Percentiles rank a stretch among this genome's conserved stretches.
phyloP scores from a whole-genome alignment of 53 echinoderm and acorn worm species.

The Glandiceps talaboti region DNA sequence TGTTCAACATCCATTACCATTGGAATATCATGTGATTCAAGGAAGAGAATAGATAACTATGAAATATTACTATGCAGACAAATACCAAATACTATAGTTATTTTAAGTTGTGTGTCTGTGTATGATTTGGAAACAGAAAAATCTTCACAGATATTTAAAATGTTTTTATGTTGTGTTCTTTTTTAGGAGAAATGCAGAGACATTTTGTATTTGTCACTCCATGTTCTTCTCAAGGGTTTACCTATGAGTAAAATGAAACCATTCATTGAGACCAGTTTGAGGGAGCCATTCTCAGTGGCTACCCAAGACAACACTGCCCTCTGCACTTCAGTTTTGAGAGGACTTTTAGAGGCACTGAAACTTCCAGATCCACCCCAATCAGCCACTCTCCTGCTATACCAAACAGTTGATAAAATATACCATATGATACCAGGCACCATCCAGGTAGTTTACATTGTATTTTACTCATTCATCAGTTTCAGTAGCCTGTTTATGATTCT shows the following conservation, averaged over 20 bases:
- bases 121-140: too few relatives aligned
- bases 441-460: too few relatives aligned
- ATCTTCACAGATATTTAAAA: too few relatives aligned
- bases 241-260: slow-evolving; percentile 41
- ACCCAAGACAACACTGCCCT: slow-evolving; percentile 8
- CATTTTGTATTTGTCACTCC: slow-evolving; percentile 24
- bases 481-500: too few relatives aligned
- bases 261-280: slow-evolving; percentile 25
- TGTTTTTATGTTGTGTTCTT: too few relatives aligned
- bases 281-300: slow-evolving; percentile 31
- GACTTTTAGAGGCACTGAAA: slow-evolving; percentile 36
- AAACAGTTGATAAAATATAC: slow-evolving; percentile 40
- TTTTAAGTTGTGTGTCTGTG: too few relatives aligned
- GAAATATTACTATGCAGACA: too few relatives aligned
- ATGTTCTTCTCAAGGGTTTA: slow-evolving; percentile 33
- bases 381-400: slow-evolving; percentile 20
- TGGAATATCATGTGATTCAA: too few relatives aligned
- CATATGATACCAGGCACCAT: slow-evolving; percentile 22
- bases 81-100: too few relatives aligned
- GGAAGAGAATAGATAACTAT: too few relatives aligned
- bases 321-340: slow-evolving; percentile 18
- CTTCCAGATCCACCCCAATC: slow-evolving; percentile 51
- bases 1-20: too few relatives aligned
- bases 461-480: too few relatives aligned
- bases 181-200: slow-evolving; percentile 34